These are phyloP conservation scores for Phacellophora camtschatica DNA, from an alignment of 30 jellyfish, hydroid and myxozoan genomes.

Conservation along the genomic window DNA sequence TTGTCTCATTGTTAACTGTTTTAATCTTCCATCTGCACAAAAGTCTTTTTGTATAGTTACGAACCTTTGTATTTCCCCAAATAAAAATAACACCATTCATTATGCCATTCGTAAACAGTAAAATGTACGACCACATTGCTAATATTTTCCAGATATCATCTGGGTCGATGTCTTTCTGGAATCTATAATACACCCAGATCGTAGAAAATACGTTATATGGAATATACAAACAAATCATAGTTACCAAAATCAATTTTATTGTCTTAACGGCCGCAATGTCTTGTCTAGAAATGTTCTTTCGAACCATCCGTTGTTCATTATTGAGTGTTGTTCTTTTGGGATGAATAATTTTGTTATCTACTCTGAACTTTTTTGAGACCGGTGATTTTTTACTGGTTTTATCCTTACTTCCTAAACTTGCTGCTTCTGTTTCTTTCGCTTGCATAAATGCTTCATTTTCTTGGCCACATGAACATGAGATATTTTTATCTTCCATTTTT, in stretches of 20 bases:
- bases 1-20: background rate
- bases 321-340: background rate
- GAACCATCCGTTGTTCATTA: background rate
- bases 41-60: background rate
- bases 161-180: background rate
- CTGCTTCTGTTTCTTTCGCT: background rate
- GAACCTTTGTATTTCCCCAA: background rate
- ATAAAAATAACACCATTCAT: background rate
- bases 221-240: background rate
- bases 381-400: background rate
- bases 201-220: background rate
- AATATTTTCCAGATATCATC: background rate
- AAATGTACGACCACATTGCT: slow-evolving; percentile 1
- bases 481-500: background rate
- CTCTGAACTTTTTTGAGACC: background rate
- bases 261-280: slow-evolving; percentile 6
- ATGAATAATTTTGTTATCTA: background rate
- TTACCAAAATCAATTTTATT: background rate
- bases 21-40: background rate
- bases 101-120: background rate
- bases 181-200: background rate
- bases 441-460: background rate
- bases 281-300: background rate
- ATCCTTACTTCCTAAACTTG: background rate
- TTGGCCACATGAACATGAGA: too few species aligned